These are phyloP conservation scores for Lucilia sericata DNA, from an alignment of 1,140 invertebrate genomes.

Conservation along the genomic window DNA sequence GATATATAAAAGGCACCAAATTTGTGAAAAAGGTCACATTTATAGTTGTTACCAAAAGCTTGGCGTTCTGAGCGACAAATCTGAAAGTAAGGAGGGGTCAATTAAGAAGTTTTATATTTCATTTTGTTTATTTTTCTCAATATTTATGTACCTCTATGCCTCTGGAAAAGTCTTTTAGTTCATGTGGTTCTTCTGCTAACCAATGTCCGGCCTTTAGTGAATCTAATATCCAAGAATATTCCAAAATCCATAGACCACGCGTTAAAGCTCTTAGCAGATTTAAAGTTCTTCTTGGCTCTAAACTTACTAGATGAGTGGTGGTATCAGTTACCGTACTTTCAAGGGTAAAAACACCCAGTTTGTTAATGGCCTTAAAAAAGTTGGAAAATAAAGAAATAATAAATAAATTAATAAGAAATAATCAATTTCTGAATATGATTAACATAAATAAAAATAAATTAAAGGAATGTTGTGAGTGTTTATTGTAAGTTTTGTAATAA, in stretches of 20 bases:
- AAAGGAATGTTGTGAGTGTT: too few relatives aligned
- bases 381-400: not conserved
- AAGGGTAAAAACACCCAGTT: constrained; percentile 68
- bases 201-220: constrained; percentile 69
- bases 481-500: too few relatives aligned
- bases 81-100: constrained; percentile 61
- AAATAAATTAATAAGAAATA: constrained; percentile 1
- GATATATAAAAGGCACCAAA: constrained; percentile 69
- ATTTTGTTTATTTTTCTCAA: not conserved
- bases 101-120: constrained; percentile 25
- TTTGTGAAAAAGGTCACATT: constrained; percentile 68
- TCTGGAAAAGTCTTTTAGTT: constrained; percentile 69
- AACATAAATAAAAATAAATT: not conserved
- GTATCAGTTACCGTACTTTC: constrained; percentile 68
- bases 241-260: constrained; percentile 72
- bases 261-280: constrained; percentile 71
- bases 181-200: constrained; percentile 71
- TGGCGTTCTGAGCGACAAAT: constrained; percentile 69
- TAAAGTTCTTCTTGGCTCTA: constrained; percentile 70
- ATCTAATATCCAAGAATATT: constrained; percentile 69
- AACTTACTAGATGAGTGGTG: constrained; percentile 71
- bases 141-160: constrained; percentile 70
- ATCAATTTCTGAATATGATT: not conserved
- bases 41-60: constrained; percentile 69
- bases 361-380: constrained; percentile 65